Percentiles rank a stretch among this genome's conserved stretches.
These are phyloP conservation scores for Bujurquina vittata DNA, from an alignment of 2,113 vertebrate species.

Conservation along the genomic window DNA sequence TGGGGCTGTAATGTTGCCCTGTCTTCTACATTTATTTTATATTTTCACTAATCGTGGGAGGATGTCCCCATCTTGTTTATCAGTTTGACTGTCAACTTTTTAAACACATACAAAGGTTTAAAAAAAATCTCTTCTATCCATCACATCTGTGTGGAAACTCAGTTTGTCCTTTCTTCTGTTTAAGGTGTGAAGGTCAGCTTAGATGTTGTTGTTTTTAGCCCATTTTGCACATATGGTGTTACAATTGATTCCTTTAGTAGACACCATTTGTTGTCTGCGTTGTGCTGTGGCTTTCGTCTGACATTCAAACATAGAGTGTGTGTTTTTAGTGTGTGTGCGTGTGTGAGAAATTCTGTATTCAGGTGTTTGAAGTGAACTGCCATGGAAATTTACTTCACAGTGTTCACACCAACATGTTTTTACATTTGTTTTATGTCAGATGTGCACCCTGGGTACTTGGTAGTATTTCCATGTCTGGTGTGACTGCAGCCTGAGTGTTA, in stretches of 20 bases:
- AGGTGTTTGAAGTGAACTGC: not conserved
- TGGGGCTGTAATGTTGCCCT: too few species aligned
- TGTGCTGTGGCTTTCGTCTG: not conserved
- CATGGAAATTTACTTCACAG: not conserved
- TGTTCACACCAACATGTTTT: not conserved
- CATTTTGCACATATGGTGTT: constrained; percentile 16
- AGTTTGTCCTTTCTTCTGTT: constrained; percentile 27
- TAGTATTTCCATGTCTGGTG: constrained; percentile 23
- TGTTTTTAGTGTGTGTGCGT: not conserved
- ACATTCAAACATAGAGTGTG: constrained; percentile 7
- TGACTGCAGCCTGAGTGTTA: constrained; percentile 28
- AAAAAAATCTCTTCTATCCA: not conserved
- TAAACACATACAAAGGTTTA: not conserved
- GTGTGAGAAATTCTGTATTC: constrained; percentile 1
- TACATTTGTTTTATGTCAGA: not conserved
- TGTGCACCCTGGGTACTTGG: not conserved
- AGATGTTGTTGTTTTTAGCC: constrained; percentile 11
- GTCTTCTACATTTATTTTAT: too few species aligned
- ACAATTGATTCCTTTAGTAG: constrained; percentile 11
- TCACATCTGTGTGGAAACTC: constrained; percentile 31
- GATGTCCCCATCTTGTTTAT: too few species aligned
- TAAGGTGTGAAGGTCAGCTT: constrained; percentile 50
- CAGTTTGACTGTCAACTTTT: not conserved
- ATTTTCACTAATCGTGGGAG: too few species aligned
- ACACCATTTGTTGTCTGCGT: not conserved